A percentile compares a stretch with the other conserved stretches of the same genome.
These are phyloP conservation scores for Drosophila orosa DNA, from an alignment of 1,140 invertebrate genomes.

Conservation along the genomic window DNA sequence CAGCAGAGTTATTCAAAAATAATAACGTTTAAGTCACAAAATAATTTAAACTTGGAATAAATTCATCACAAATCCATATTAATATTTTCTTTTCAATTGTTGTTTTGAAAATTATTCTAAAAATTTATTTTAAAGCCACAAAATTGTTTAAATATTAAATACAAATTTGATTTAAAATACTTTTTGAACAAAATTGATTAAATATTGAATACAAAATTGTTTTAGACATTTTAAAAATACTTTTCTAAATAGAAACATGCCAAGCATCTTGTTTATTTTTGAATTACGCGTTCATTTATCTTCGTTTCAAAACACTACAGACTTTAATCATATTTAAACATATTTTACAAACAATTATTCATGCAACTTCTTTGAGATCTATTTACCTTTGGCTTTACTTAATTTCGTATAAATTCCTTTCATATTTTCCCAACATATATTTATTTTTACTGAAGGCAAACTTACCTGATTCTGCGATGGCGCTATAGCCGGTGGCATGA, in stretches of 20 bases:
- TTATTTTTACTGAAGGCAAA: constrained; percentile 4
- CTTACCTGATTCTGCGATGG: constrained; percentile 82
- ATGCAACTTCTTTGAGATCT: neutral
- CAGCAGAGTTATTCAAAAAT: no score
- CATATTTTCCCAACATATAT: neutral
- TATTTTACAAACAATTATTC: neutral
- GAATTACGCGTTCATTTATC: neutral
- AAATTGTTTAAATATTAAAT: neutral
- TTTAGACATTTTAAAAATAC: no score
- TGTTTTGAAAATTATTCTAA: neutral
- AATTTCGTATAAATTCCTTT: neutral
- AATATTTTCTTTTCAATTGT: neutral
- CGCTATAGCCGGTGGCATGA: constrained; percentile 82
- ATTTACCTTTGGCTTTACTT: neutral
- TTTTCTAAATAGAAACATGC: neutral
- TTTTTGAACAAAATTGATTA: no score
- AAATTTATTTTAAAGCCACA: neutral
- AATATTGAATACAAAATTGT: no score
- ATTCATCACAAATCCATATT: neutral
- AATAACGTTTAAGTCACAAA: no score
- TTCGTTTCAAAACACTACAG: neutral
- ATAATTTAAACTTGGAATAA: no score
- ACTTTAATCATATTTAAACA: neutral
- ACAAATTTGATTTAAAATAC: neutral
- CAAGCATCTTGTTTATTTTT: neutral